A percentile compares a stretch with the other conserved stretches of the same genome.
These are phyloP conservation scores for Harlomillsia oculata DNA, from an alignment of 1,140 invertebrate genomes.

Conservation along the genomic window DNA sequence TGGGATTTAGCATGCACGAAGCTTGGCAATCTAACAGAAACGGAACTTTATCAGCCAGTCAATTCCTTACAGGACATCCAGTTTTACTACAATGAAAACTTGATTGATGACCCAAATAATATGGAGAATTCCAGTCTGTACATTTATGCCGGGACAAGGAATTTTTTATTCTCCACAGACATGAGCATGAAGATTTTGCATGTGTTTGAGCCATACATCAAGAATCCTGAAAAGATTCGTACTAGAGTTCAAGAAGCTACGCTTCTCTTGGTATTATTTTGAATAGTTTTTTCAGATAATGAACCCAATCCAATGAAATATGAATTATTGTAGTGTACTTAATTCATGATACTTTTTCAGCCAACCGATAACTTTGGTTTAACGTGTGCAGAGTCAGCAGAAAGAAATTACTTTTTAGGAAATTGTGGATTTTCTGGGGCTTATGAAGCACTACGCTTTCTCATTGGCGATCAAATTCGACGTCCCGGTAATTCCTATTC, in stretches of 20 bases:
- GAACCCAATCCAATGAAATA: too few relatives aligned
- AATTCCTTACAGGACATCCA: slow-evolving; percentile 21
- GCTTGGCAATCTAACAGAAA: too few relatives aligned
- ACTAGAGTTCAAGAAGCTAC: slow-evolving; percentile 28
- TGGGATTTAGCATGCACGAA: slow-evolving; percentile 24
- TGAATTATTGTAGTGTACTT: not conserved
- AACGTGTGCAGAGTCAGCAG: slow-evolving; percentile 12
- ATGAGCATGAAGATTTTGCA: slow-evolving; percentile 21
- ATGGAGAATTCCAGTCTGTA: slow-evolving; percentile 25
- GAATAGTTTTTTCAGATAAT: too few relatives aligned
- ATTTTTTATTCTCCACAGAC: slow-evolving; percentile 20
- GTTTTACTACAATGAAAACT: slow-evolving; percentile 3
- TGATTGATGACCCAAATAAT: slow-evolving; percentile 28
- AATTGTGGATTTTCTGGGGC: slow-evolving; percentile 34
- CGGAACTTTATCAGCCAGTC: too few relatives aligned
- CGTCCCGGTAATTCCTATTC: not conserved
- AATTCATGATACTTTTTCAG: not conserved
- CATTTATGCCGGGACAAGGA: slow-evolving; percentile 29
- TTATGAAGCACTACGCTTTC: slow-evolving; percentile 27
- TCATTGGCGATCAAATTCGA: slow-evolving; percentile 21
- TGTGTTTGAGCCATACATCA: slow-evolving; percentile 28
- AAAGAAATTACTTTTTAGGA: slow-evolving; percentile 22
- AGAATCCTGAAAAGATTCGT: slow-evolving; percentile 14
- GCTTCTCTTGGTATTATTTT: slow-evolving; percentile 22
- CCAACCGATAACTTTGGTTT: slow-evolving; percentile 14